phyloP scores from a whole-genome alignment of 1,140 invertebrate genomes.

The Drosophila arawakana region DNA sequence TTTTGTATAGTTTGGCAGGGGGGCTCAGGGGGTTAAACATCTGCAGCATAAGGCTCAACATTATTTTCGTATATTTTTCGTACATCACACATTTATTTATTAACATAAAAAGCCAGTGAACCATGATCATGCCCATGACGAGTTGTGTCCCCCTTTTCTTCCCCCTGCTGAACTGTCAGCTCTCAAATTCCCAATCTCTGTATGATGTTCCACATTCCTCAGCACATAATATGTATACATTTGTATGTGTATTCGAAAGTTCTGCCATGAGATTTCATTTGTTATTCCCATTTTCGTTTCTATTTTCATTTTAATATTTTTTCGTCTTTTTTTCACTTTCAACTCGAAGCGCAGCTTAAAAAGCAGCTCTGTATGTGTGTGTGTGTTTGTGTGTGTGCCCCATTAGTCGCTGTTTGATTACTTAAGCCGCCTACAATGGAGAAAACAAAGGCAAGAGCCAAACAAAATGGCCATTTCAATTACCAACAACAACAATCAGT shows the following conservation, averaged over 20 bases:
- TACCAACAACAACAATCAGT: conserved; percentile 66
- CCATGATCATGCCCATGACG: conserved; percentile 54
- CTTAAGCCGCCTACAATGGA: conserved; percentile 69
- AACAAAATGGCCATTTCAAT: conserved; percentile 70
- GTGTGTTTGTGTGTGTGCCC: conserved; percentile 23
- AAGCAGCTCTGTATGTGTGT: conserved; percentile 8
- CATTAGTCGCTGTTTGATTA: conserved; percentile 62
- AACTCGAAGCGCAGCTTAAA: conserved; percentile 59
- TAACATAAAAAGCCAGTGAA: conserved; percentile 81
- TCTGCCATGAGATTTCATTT: conserved; percentile 31
- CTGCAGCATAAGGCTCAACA: conserved; percentile 18
- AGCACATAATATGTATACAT: conserved; percentile 6
- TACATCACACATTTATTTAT: conserved; percentile 66
- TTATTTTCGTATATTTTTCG: conserved; percentile 26
- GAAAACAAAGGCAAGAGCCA: conserved; percentile 49
- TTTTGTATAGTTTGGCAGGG: conserved; percentile 1
- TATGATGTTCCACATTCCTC: conserved; percentile 58
- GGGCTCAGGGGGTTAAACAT: conserved; percentile 9
- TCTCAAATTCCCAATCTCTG: conserved; percentile 36
- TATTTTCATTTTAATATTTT: conserved; percentile 18
- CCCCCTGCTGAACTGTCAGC: conserved; percentile 1
- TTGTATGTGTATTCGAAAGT: conserved; percentile 38
- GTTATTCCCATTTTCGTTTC: conserved; percentile 11
- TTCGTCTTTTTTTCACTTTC: conserved; percentile 59
- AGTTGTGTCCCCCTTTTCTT: neutral